Evolutionary conservation across 2,888 invertebrate species (phyloP), one percentile per base, ranked within the genome.

Genomic region (Palloptera scutellata): DNA sequence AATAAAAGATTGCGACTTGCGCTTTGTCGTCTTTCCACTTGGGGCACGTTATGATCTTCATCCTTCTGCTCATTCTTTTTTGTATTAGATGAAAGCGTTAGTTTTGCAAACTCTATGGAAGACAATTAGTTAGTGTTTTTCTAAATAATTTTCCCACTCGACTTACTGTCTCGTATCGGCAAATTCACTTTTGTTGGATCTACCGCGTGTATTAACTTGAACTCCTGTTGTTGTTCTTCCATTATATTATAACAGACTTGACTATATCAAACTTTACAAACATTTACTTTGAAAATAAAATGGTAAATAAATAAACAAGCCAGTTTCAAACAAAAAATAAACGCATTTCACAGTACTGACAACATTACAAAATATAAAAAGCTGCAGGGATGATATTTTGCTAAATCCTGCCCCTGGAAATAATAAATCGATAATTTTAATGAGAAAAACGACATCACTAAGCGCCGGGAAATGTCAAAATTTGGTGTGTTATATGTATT

Each of bases 71-170:
- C 59, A 15, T 69, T 57, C 61, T 71, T 70, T 61, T 79, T 78
- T 72, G 79, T 79, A 43, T 74, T 77, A 1, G 84, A 82, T 3
- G 83, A 82, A 2, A 84, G 76, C n/a, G 84, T 84, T 51, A 84
- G 71, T 72, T 84, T 84, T 1, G 82, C 75, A 63, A 84, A 84
- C 71, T 79, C 80, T 80, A 58, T 10, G 17, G 62, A 20, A 30
- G 10, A 53, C 5, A 42, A n/a, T 45, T 2, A 57, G 41, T 48
- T 11, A 60, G 13, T 19, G 15, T 51, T 1, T 48, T 52, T 19
- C 12, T n/a, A 5, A 52, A n/a, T 9, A 68, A 65, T 8, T 12
- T 9, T 52, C 48, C 1, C 30, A 30, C 30, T 43, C 4, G 13
- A 73, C 77, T 70, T 76, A 78, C 79, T 80, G 9, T 82, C 79